phyloP scores from a whole-genome alignment of 2,113 vertebrate species.

The Anhinga anhinga region DNA sequence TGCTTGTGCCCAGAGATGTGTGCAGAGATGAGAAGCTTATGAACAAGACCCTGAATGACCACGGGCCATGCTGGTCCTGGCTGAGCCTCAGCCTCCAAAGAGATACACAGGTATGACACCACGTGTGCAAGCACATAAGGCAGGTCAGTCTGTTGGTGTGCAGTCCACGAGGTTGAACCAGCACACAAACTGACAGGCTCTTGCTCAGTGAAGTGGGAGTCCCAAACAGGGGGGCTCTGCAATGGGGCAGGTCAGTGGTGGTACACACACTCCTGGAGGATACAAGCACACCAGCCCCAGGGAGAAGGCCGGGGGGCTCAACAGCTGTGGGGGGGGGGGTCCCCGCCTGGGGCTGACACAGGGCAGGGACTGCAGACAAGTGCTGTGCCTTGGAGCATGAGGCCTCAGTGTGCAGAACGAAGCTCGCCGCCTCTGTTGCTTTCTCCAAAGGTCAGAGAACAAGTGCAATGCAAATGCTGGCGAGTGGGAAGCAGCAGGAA shows the following conservation, averaged over 20 bases:
- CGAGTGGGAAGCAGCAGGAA: constrained; percentile 24
- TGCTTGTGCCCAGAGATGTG: neutral
- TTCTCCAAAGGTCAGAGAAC: neutral
- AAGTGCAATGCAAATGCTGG: neutral
- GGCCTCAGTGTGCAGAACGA: fast-evolving
- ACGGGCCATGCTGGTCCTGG: fast-evolving
- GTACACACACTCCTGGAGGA: neutral
- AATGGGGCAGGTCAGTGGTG: neutral
- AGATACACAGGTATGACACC: fast-evolving
- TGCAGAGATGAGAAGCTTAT: neutral
- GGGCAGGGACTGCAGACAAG: neutral
- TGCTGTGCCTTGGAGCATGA: neutral
- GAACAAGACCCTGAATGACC: neutral
- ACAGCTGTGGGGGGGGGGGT: too few species aligned
- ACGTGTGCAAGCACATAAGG: fast-evolving
- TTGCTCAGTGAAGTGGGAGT: neutral
- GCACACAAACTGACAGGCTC: too few species aligned
- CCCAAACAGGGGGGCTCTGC: neutral
- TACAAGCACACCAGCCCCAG: fast-evolving
- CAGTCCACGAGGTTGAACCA: neutral
- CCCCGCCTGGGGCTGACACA: fast-evolving
- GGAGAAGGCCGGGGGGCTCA: neutral
- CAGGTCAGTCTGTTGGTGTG: neutral
- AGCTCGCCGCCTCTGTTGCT: neutral
- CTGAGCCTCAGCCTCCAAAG: neutral